Evolutionary conservation across 2,888 invertebrate species (phyloP).

Genomic region (Rhorus exstirpatorius): DNA sequence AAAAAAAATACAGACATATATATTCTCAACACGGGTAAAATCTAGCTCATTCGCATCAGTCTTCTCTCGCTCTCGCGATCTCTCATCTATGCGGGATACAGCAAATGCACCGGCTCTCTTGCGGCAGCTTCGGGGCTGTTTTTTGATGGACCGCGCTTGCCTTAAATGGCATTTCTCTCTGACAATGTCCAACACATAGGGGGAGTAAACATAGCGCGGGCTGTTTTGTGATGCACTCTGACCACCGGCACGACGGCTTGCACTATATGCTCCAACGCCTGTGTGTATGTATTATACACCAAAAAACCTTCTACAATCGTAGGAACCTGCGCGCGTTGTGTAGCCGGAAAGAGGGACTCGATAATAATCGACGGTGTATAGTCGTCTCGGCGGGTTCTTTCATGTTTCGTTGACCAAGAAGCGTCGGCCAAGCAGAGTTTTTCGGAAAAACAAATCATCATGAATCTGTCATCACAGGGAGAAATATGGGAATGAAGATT

Average conservation of each 20-base stretch:
- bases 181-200: constrained; percentile 4
- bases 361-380: constrained; percentile 47
- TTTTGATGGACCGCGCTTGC: constrained; percentile 15
- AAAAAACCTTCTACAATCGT: not conserved
- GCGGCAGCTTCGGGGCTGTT: constrained; percentile 11
- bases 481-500: constrained; percentile 27
- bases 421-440: constrained; percentile 16
- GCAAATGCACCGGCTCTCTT: too few relatives aligned
- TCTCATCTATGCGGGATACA: not conserved
- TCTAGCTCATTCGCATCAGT: constrained; percentile 28
- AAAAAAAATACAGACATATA: not conserved
- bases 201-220: constrained; percentile 19
- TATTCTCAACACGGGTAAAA: constrained; percentile 12
- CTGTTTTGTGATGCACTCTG: constrained; percentile 21
- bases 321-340: constrained; percentile 1
- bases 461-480: constrained; percentile 44
- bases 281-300: not conserved
- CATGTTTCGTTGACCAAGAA: not conserved
- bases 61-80: not conserved
- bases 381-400: constrained; percentile 29
- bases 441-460: constrained; percentile 35
- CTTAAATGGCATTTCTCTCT: too few relatives aligned
- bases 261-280: not conserved
- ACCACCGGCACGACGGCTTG: constrained; percentile 33
- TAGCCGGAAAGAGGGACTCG: constrained; percentile 28